These are phyloP conservation scores for Leucoraja ocellata DNA, from an alignment of 2,797 vertebrate species.

Conservation along the genomic window DNA sequence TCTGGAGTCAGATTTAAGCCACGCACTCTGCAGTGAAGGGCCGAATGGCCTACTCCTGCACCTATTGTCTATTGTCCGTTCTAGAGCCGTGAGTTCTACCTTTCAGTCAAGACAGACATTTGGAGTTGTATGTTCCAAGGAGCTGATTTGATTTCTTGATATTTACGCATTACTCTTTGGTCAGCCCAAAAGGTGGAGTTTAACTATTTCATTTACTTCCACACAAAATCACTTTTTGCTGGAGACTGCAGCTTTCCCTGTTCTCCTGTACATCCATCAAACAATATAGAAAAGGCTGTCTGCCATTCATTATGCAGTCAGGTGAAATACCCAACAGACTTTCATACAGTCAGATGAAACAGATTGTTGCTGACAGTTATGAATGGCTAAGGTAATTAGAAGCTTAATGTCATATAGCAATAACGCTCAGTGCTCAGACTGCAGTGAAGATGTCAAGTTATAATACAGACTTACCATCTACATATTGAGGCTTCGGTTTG, in stretches of 20 bases:
- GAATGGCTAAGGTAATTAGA: background rate
- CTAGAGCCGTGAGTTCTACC: background rate
- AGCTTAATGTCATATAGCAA: background rate
- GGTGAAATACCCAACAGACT: background rate
- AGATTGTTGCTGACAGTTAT: background rate
- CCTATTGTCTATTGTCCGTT: too few species aligned
- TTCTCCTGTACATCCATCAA: background rate
- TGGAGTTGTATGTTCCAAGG: background rate
- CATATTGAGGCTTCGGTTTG: background rate
- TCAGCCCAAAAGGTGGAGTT: background rate
- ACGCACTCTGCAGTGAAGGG: too few species aligned
- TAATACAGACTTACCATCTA: background rate
- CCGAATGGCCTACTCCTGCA: too few species aligned
- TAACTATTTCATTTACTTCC: background rate
- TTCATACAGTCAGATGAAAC: background rate
- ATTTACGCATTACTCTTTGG: background rate
- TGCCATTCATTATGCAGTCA: background rate
- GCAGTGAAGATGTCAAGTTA: background rate
- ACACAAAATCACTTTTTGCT: background rate
- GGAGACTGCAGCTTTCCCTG: too few species aligned
- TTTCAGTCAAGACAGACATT: background rate
- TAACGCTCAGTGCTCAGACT: background rate
- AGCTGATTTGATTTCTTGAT: constrained; percentile 14
- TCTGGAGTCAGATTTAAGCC: background rate
- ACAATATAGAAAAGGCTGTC: background rate